Evolutionary conservation across 2,888 invertebrate genomes (phyloP).

Genomic region (Pherbina coryleti): DNA sequence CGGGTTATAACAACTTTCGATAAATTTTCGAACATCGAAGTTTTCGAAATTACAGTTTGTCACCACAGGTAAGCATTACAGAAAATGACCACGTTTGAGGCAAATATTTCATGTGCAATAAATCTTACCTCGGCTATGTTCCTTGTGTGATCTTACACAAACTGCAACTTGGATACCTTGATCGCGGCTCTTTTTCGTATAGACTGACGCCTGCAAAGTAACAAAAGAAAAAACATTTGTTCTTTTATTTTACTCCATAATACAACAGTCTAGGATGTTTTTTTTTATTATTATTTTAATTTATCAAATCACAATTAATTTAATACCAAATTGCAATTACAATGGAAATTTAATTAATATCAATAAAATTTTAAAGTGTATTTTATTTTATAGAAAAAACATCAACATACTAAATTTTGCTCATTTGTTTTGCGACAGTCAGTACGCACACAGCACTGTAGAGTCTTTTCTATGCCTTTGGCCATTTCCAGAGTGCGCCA

Average conservation of each 20-base stretch:
- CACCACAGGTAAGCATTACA: too few species aligned
- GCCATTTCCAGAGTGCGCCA: conserved; percentile 58
- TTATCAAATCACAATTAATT: conserved; percentile 42
- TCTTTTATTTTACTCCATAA: conserved; percentile 23
- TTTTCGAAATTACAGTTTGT: too few species aligned
- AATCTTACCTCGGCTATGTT: background rate
- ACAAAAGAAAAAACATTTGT: conserved; percentile 37
- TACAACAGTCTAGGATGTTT: conserved; percentile 14
- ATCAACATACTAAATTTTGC: conserved; percentile 50
- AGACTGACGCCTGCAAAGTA: conserved; percentile 45
- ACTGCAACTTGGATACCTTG: conserved; percentile 47
- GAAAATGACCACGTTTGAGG: too few species aligned
- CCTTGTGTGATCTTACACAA: conserved; percentile 1
- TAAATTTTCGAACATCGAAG: too few species aligned
- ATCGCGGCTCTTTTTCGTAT: conserved; percentile 44
- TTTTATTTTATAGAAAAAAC: conserved; percentile 24
- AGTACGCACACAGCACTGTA: conserved; percentile 45
- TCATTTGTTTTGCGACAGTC: conserved; percentile 48
- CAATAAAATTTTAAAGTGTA: conserved; percentile 10
- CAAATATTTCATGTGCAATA: too few species aligned
- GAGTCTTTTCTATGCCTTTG: conserved; percentile 44
- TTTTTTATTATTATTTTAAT: conserved; percentile 33
- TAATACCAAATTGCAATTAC: conserved; percentile 42
- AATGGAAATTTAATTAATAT: conserved; percentile 38
- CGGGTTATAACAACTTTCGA: too few species aligned